Evolutionary conservation across 1,140 invertebrate species (phyloP).

Genomic region (Cherax destructor): DNA sequence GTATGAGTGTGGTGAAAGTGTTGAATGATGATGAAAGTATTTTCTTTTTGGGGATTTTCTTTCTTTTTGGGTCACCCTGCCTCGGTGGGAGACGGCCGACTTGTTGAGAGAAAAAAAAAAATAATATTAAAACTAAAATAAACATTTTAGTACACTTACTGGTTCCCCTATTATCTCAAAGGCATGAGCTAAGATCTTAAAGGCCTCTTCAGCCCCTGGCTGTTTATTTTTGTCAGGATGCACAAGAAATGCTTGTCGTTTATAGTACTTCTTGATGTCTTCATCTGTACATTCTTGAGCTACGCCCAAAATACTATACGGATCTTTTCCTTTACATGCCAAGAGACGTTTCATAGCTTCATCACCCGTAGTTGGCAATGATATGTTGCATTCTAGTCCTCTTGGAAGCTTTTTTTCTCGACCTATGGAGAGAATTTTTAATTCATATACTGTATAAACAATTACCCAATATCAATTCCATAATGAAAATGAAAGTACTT

Average conservation of each 20-base stretch:
- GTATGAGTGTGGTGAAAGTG: too few relatives aligned
- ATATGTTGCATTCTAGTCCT: slow-evolving; percentile 86
- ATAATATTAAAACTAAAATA: too few relatives aligned
- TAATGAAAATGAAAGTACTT: too few relatives aligned
- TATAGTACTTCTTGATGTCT: slow-evolving; percentile 83
- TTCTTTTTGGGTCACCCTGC: too few relatives aligned
- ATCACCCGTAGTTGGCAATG: slow-evolving; percentile 90
- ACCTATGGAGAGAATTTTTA: slow-evolving; percentile 21
- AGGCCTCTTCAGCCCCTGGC: slow-evolving; percentile 95
- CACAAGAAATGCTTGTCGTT: slow-evolving; percentile 89
- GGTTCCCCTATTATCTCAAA: slow-evolving; percentile 96
- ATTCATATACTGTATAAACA: background rate
- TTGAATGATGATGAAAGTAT: too few relatives aligned
- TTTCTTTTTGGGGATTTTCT: too few relatives aligned
- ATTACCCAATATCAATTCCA: too few relatives aligned
- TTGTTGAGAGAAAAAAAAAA: too few relatives aligned
- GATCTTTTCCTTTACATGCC: slow-evolving; percentile 95
- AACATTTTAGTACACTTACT: slow-evolving; percentile 77
- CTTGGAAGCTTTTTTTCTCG: slow-evolving; percentile 74
- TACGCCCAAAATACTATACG: slow-evolving; percentile 93
- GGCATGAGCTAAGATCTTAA: slow-evolving; percentile 95
- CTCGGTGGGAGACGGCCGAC: too few relatives aligned
- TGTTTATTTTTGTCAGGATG: slow-evolving; percentile 97
- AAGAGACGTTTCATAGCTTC: slow-evolving; percentile 94
- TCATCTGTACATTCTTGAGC: slow-evolving; percentile 91